Evolutionary conservation across 2,888 invertebrate species (phyloP).

Genomic region (Andrena flavipes): DNA sequence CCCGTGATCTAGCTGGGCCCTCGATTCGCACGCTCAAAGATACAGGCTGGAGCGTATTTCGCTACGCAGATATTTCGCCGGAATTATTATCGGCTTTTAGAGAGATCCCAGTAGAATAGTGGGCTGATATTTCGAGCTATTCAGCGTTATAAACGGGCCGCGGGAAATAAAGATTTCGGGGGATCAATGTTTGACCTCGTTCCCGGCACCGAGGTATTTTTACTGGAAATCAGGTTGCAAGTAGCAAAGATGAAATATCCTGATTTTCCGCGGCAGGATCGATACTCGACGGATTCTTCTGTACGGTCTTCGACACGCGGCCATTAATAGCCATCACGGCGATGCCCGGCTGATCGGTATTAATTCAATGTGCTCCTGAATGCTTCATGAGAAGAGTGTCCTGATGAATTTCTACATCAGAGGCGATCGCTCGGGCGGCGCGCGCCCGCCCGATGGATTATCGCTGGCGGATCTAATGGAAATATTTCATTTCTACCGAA

Average conservation of each 20-base stretch:
- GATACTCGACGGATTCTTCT: constrained; percentile 20
- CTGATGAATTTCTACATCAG: constrained; percentile 69
- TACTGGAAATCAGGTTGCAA: too few species aligned
- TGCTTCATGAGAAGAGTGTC: constrained; percentile 69
- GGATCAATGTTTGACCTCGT: too few species aligned
- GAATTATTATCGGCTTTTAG: too few species aligned
- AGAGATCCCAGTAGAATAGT: too few species aligned
- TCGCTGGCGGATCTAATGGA: constrained; percentile 65
- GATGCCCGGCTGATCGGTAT: constrained; percentile 64
- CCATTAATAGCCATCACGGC: constrained; percentile 64
- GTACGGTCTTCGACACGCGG: not conserved
- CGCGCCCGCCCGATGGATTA: constrained; percentile 58
- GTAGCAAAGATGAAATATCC: not conserved
- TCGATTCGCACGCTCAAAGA: constrained; percentile 1
- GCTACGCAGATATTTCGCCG: too few species aligned
- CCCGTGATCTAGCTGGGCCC: not conserved
- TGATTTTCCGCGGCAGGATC: constrained; percentile 35
- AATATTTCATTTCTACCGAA: constrained; percentile 68
- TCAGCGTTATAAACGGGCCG: too few species aligned
- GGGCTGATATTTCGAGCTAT: too few species aligned
- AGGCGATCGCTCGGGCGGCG: constrained; percentile 50
- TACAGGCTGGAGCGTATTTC: not conserved
- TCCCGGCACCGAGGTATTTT: too few species aligned
- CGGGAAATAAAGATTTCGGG: too few species aligned
- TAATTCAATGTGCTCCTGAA: constrained; percentile 69